Evolutionary conservation across 1,140 invertebrate species (phyloP), one percentile per base, ranked within the genome.

Genomic region (Aphidius gifuensis): DNA sequence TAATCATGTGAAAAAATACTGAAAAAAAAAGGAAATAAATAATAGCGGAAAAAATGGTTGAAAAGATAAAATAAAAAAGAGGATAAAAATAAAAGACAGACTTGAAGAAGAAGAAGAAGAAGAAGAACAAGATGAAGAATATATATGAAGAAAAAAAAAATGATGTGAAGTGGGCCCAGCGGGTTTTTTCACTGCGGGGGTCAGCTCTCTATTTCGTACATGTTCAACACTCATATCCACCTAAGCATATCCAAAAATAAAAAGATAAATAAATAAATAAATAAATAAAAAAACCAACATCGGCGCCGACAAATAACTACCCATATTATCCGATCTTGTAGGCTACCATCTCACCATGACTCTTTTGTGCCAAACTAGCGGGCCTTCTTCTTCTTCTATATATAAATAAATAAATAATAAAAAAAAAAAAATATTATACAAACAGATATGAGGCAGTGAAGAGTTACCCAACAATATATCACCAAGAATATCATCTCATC

Each of bases 301-400:
- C 76, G 75, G 74, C 74, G 76, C 77, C 78, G 79, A 80, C 78
- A 80, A 81, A 80, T 80, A 80, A 79, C 77, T 75, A 78, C 77
- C 74, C 76, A 73, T 77, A 79, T 80, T 79, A 78, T 80, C 74
- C 75, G 74, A 76, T 75, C 77, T 75, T 74, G 75, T 71, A 74
- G 69, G 77, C 79, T 80, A 80, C 78, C 77, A 79, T 74, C 77
- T 76, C 75, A 68, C 75, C 77, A 75, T 61, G 77, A 76, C 70
- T 73, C 75, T 73, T 79, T 77, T 79, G 74, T 77, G 66, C 71
- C 65, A 66, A 66, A 62, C 63, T 51, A 58, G 56, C 63, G 51
- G 58, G 9, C 46, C 42, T 42, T 57, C 45, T 16, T 16, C 16
- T 16, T 16, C 16, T 16, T 16, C 16, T 16, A 57, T 58, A 32